A percentile compares a stretch with the other conserved stretches of the same genome.
phyloP scores from a whole-genome alignment of 2,888 invertebrate species.

The Ligdia adustata region DNA sequence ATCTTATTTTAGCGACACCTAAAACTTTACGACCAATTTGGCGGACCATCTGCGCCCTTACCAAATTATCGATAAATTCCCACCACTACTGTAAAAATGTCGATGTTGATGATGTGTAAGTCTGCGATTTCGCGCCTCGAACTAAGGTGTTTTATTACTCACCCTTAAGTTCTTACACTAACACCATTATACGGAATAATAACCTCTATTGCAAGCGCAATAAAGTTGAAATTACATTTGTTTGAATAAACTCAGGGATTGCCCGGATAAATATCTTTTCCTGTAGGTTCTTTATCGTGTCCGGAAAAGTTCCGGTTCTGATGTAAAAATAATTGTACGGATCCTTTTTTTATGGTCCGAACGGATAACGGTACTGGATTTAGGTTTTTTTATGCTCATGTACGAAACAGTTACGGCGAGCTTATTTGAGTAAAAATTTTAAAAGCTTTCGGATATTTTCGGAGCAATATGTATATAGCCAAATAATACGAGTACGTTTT shows the following conservation, averaged over 20 bases:
- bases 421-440: conserved; percentile 25
- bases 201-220: not conserved
- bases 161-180: conserved; percentile 46
- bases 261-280: conserved; percentile 60
- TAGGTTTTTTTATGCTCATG: conserved; percentile 45
- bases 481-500: too few species aligned
- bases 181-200: conserved; percentile 4
- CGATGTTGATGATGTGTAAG: conserved; percentile 65
- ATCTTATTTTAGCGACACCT: conserved; percentile 6
- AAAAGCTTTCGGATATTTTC: conserved; percentile 19
- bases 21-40: conserved; percentile 16
- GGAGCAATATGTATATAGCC: too few species aligned
- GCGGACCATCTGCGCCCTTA: conserved; percentile 13
- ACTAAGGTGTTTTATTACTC: conserved; percentile 66
- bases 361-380: conserved; percentile 50
- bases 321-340: conserved; percentile 67
- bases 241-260: conserved; percentile 24
- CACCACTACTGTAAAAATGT: conserved; percentile 25
- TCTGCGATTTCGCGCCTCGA: conserved; percentile 65
- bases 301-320: conserved; percentile 59
- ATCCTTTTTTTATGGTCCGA: conserved; percentile 53
- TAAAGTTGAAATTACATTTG: conserved; percentile 32
- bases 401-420: conserved; percentile 44
- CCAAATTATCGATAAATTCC: conserved; percentile 11
- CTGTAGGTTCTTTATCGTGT: conserved; percentile 63